These are phyloP conservation scores for Dicentrarchus labrax DNA, from an alignment of 2,113 vertebrate species.

Conservation along the genomic window DNA sequence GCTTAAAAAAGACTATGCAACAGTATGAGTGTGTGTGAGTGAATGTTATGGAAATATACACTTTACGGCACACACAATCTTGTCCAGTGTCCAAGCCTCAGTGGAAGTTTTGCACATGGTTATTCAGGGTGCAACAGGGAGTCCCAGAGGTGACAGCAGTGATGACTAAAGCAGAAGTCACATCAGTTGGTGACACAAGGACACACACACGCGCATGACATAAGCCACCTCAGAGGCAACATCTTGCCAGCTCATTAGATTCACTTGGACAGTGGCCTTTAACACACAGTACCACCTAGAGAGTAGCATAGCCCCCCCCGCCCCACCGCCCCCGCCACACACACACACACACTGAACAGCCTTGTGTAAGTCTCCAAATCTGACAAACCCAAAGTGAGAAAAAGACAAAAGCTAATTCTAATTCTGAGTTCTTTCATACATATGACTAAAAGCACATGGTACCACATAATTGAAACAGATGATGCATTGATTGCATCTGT, in stretches of 20 bases:
- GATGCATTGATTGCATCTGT: background rate
- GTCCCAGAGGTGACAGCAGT: constrained; percentile 42
- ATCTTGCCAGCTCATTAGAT: constrained; percentile 74
- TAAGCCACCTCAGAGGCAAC: constrained; percentile 66
- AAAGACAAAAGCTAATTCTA: background rate
- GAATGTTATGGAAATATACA: constrained; percentile 10
- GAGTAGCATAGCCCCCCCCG: constrained; percentile 34
- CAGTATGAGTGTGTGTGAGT: background rate
- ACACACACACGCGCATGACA: constrained; percentile 57
- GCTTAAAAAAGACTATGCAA: background rate
- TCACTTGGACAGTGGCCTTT: constrained; percentile 62
- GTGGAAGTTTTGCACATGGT: background rate
- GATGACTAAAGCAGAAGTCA: constrained; percentile 69
- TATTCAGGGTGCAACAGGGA: constrained; percentile 10
- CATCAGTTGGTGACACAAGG: constrained; percentile 52
- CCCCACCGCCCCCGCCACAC: too few relatives aligned
- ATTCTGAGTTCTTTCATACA: background rate
- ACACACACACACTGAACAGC: background rate
- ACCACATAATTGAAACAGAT: background rate
- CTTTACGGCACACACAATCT: background rate
- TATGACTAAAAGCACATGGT: background rate
- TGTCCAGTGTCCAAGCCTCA: constrained; percentile 3
- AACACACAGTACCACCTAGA: constrained; percentile 61
- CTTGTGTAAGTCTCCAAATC: background rate
- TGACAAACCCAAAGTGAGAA: background rate